phyloP scores from a whole-genome alignment of 2,888 invertebrate genomes.

The Limenitis camilla region DNA sequence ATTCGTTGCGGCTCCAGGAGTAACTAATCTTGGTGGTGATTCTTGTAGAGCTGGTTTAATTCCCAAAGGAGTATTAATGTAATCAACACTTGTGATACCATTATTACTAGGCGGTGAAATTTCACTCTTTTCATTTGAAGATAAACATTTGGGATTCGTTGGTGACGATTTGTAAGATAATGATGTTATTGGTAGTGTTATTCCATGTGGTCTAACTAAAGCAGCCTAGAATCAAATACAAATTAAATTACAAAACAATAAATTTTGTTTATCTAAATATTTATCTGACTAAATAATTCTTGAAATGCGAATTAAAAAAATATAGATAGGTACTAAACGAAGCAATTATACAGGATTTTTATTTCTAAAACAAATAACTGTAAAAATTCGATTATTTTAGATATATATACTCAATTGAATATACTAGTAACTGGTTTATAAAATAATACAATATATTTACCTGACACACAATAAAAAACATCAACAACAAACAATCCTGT shows the following conservation, averaged over 20 bases:
- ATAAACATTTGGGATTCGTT: background rate
- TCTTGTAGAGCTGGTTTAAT: background rate
- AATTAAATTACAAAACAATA: background rate
- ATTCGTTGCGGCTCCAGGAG: background rate
- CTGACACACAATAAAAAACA: conserved; percentile 4
- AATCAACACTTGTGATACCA: background rate
- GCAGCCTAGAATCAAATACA: conserved; percentile 1
- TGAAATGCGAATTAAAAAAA: too few species aligned
- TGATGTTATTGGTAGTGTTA: conserved; percentile 8
- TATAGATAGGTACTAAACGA: too few species aligned
- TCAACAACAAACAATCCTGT: background rate
- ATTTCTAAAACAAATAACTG: too few species aligned
- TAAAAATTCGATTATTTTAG: too few species aligned
- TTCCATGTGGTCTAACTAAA: conserved; percentile 3
- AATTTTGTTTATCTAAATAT: background rate
- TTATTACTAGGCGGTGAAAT: background rate
- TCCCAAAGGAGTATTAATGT: background rate
- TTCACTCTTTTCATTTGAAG: background rate
- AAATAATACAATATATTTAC: background rate
- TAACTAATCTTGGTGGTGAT: background rate
- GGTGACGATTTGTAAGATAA: conserved; percentile 3
- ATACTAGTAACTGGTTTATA: background rate
- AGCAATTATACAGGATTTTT: too few species aligned
- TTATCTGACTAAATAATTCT: too few species aligned
- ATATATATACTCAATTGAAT: too few species aligned